Percentiles rank a stretch among this genome's conserved stretches.
phyloP scores from a whole-genome alignment of 2,797 vertebrate species.

The Pantherophis alleghaniensis region DNA sequence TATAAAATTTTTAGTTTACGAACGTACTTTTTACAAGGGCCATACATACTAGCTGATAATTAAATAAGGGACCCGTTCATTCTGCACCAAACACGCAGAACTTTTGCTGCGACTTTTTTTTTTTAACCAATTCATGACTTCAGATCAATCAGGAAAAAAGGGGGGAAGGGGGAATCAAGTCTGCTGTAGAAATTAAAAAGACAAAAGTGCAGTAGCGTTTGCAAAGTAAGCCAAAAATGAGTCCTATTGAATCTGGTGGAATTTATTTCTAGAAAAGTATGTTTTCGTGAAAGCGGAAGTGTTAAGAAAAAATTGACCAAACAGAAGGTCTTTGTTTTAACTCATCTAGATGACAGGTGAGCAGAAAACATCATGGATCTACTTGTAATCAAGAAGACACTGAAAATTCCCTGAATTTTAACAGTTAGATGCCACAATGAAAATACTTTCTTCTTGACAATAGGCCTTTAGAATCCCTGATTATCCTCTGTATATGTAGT shows the following conservation, averaged over 20 bases:
- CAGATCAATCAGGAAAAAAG: background rate
- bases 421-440: background rate
- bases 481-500: background rate
- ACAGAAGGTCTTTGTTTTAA: background rate
- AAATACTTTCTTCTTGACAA: background rate
- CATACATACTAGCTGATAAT: background rate
- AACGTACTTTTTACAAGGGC: background rate
- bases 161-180: background rate
- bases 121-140: background rate
- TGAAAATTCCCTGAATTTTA: background rate
- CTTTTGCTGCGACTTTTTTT: background rate
- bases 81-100: background rate
- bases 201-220: background rate
- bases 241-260: background rate
- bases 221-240: background rate
- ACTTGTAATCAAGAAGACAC: background rate
- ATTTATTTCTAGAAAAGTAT: background rate
- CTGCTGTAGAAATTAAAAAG: background rate
- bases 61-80: background rate
- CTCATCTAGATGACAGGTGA: background rate
- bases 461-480: background rate
- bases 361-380: background rate
- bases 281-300: background rate
- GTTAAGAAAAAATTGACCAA: background rate
- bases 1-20: background rate